Evolutionary conservation across 2,888 invertebrate genomes (phyloP).

Genomic region (Dysmachus trigonus): DNA sequence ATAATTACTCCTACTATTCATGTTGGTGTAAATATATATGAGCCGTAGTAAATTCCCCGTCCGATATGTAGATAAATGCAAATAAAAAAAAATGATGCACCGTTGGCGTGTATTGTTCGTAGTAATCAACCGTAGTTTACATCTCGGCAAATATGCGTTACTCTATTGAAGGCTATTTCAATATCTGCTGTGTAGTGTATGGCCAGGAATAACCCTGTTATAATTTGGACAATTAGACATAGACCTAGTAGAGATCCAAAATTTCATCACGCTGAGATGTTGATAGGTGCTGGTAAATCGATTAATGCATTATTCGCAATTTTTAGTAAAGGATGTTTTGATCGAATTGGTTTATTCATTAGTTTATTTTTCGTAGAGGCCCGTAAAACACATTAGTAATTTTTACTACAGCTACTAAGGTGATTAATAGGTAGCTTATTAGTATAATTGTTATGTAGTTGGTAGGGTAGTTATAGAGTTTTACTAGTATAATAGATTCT

Average conservation of each 20-base stretch:
- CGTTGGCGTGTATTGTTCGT: slow-evolving; percentile 74
- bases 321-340: slow-evolving; percentile 67
- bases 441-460: slow-evolving; percentile 66
- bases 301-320: slow-evolving; percentile 70
- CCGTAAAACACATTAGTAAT: slow-evolving; percentile 68
- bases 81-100: slow-evolving; percentile 78
- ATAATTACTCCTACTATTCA: slow-evolving; percentile 75
- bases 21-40: slow-evolving; percentile 67
- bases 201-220: slow-evolving; percentile 74
- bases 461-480: slow-evolving; percentile 68
- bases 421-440: slow-evolving; percentile 71
- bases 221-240: slow-evolving; percentile 73
- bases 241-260: slow-evolving; percentile 73
- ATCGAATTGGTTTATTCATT: slow-evolving; percentile 67
- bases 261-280: slow-evolving; percentile 74
- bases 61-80: slow-evolving; percentile 69
- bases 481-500: slow-evolving; percentile 66
- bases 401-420: slow-evolving; percentile 69
- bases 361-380: slow-evolving; percentile 66
- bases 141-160: slow-evolving; percentile 76
- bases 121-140: slow-evolving; percentile 76
- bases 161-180: slow-evolving; percentile 72
- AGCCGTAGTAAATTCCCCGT: slow-evolving; percentile 71
- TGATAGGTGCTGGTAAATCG: slow-evolving; percentile 70
- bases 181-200: slow-evolving; percentile 75